Evolutionary conservation across 2,888 invertebrate species (phyloP).

Genomic region (Ischnus inquisitorius): DNA sequence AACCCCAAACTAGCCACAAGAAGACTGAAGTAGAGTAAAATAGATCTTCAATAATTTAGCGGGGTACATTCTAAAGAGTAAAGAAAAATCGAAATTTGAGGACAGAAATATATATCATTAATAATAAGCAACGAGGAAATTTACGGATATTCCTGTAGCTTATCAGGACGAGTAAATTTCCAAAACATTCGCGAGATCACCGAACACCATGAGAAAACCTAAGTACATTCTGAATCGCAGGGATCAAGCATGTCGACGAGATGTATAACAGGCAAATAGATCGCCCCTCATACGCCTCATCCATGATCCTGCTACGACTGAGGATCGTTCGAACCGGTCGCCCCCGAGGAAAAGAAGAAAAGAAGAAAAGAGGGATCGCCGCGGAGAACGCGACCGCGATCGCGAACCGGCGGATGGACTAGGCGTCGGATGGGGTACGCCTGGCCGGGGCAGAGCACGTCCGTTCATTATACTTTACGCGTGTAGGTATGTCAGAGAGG

Average conservation of each 20-base stretch:
- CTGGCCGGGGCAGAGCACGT: constrained; percentile 51
- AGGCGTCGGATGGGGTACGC: constrained; percentile 53
- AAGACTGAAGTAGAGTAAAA: too few relatives aligned
- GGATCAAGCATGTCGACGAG: not conserved
- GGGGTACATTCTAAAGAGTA: too few relatives aligned
- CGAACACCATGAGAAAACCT: too few relatives aligned
- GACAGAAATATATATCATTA: too few relatives aligned
- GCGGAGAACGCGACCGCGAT: constrained; percentile 32
- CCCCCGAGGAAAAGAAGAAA: constrained; percentile 1
- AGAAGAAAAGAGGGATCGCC: not conserved
- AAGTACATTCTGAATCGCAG: not conserved
- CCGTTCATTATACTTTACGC: constrained; percentile 67
- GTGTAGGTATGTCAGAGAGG: constrained; percentile 57
- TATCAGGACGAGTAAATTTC: too few relatives aligned
- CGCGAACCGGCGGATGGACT: constrained; percentile 43
- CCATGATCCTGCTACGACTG: not conserved
- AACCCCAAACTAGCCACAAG: too few relatives aligned
- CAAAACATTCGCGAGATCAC: too few relatives aligned
- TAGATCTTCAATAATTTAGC: too few relatives aligned
- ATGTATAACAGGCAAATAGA: not conserved
- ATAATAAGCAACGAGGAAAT: too few relatives aligned
- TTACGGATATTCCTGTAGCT: too few relatives aligned
- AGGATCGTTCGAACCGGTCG: constrained; percentile 21
- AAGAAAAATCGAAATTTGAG: too few relatives aligned
- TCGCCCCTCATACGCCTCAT: not conserved